A percentile compares a stretch with the other conserved stretches of the same genome.
Evolutionary conservation across 2,797 vertebrate genomes (phyloP).

Genomic region (Xerus rutilus): DNA sequence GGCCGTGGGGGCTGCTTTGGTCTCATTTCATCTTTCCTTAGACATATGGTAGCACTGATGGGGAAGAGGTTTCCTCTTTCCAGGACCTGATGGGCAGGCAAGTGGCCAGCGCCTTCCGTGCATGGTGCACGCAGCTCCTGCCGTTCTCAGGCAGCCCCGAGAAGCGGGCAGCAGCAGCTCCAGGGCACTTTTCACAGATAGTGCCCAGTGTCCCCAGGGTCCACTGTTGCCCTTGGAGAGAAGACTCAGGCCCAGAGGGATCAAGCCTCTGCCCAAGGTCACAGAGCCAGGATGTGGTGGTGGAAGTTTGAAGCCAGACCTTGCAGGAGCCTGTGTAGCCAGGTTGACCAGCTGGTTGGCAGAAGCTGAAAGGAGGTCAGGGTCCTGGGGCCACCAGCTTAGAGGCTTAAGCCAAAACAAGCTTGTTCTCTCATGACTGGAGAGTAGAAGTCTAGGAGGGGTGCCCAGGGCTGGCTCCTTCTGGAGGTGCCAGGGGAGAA

Average conservation of each 20-base stretch:
- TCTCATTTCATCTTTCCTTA: not conserved
- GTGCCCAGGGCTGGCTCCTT: too few species aligned
- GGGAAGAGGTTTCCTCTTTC: not conserved
- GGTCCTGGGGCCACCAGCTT: rapidly evolving
- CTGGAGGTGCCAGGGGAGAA: not conserved
- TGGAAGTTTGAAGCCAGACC: not conserved
- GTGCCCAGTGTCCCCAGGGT: rapidly evolving
- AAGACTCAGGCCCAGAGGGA: rapidly evolving
- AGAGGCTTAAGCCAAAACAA: rapidly evolving
- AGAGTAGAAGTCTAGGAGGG: rapidly evolving
- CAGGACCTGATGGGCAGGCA: rapidly evolving
- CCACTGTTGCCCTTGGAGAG: too few species aligned
- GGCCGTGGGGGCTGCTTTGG: rapidly evolving
- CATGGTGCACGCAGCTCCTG: rapidly evolving
- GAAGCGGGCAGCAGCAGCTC: not conserved
- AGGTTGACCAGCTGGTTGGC: not conserved
- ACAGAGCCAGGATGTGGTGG: not conserved
- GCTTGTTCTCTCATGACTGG: rapidly evolving
- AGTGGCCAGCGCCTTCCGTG: not conserved
- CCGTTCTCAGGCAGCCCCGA: too few species aligned
- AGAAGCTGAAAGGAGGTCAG: too few species aligned
- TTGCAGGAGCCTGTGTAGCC: rapidly evolving
- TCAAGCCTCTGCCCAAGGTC: not conserved
- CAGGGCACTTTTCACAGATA: rapidly evolving
- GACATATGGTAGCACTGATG: rapidly evolving